Evolutionary conservation across 2,888 invertebrate genomes (phyloP).

Genomic region (Lamellibrachia columna): DNA sequence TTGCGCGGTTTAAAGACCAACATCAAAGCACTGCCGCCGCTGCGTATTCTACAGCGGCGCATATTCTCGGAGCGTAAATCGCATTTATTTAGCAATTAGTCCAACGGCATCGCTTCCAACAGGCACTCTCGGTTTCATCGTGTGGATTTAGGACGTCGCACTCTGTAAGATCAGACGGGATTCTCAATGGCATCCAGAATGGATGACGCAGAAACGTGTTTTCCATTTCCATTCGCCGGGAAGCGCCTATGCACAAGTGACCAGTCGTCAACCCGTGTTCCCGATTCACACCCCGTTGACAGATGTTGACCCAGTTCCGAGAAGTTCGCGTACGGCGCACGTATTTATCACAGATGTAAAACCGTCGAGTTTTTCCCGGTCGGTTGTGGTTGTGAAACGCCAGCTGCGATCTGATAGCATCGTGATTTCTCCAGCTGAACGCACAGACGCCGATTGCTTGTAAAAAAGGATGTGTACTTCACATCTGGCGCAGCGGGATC

Average conservation of each 20-base stretch:
- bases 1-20: not conserved
- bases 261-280: not conserved
- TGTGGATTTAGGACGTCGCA: not conserved
- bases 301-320: not conserved
- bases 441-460: not conserved
- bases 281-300: not conserved
- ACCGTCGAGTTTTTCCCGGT: not conserved
- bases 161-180: not conserved
- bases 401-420: not conserved
- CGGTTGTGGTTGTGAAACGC: not conserved
- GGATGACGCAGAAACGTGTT: not conserved
- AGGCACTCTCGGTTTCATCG: not conserved
- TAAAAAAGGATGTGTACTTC: not conserved
- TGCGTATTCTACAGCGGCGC: not conserved
- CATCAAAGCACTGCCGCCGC: not conserved
- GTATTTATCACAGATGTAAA: not conserved
- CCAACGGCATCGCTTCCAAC: constrained; percentile 1
- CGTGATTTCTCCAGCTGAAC: constrained; percentile 6
- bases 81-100: constrained; percentile 16
- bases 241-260: not conserved
- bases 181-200: not conserved
- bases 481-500: not conserved
- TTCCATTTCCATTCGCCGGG: not conserved
- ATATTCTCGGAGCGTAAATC: not conserved
- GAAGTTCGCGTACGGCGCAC: not conserved